A percentile compares a stretch with the other conserved stretches of the same genome.
Evolutionary conservation across 1,140 invertebrate species (phyloP).

Genomic region (Tetramorium alpestre): DNA sequence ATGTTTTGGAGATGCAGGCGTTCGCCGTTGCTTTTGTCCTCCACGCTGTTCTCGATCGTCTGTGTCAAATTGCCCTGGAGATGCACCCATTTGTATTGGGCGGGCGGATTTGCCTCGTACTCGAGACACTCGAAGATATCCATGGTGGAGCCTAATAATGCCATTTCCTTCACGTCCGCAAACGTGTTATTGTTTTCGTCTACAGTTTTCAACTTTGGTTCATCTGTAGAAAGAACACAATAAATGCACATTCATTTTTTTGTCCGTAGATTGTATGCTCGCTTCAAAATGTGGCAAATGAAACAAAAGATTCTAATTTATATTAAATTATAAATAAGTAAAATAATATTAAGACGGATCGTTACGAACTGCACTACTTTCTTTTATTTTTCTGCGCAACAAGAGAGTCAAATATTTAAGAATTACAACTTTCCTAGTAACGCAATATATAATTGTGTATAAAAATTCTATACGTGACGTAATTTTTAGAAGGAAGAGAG

Average conservation of each 20-base stretch:
- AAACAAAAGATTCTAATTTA: background rate
- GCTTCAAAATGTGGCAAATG: background rate
- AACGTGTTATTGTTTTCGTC: slow-evolving; percentile 88
- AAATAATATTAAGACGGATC: background rate
- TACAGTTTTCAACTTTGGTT: slow-evolving; percentile 90
- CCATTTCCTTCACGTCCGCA: slow-evolving; percentile 75
- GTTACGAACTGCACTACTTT: background rate
- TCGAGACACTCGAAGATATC: slow-evolving; percentile 92
- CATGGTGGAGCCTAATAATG: slow-evolving; percentile 86
- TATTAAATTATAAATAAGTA: background rate
- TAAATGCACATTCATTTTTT: background rate
- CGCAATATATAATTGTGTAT: background rate
- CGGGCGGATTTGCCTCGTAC: slow-evolving; percentile 92
- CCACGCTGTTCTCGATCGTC: slow-evolving; percentile 76
- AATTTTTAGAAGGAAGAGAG: slow-evolving; percentile 6
- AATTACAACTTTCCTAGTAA: slow-evolving; percentile 11
- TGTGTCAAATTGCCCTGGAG: slow-evolving; percentile 79
- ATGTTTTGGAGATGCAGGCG: slow-evolving; percentile 80
- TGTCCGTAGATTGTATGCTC: background rate
- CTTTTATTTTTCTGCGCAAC: background rate
- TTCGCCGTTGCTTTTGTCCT: slow-evolving; percentile 72
- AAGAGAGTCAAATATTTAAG: background rate
- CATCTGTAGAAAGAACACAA: slow-evolving; percentile 86
- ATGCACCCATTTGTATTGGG: slow-evolving; percentile 88
- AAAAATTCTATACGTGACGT: background rate